phyloP scores from a whole-genome alignment of 2,797 vertebrate genomes.

The Champsocephalus gunnari region DNA sequence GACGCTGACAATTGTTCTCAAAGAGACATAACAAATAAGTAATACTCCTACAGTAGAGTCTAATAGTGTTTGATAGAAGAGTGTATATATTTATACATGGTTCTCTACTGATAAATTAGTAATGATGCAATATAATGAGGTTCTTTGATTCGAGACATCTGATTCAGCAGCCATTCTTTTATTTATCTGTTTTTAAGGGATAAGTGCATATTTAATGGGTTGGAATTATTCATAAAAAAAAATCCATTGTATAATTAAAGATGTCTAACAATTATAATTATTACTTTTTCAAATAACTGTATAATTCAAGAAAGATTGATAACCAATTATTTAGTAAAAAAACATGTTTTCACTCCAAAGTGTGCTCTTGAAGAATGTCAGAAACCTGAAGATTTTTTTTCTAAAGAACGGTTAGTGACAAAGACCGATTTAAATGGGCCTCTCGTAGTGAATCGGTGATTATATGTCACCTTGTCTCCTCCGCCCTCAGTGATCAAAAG shows the following conservation, averaged over 20 bases:
- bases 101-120: neutral
- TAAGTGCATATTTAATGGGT: neutral
- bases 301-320: too few relatives aligned
- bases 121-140: neutral
- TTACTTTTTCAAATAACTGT: too few relatives aligned
- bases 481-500: neutral
- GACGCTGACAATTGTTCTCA: neutral
- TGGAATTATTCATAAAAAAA: too few relatives aligned
- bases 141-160: neutral
- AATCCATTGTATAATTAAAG: too few relatives aligned
- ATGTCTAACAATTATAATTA: too few relatives aligned
- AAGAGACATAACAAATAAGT: neutral
- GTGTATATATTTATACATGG: neutral
- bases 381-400: too few relatives aligned
- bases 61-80: neutral
- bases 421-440: too few relatives aligned
- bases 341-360: too few relatives aligned
- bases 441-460: neutral
- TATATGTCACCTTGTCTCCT: neutral
- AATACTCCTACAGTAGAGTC: neutral
- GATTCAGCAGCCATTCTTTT: neutral
- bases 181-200: too few relatives aligned
- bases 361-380: too few relatives aligned
- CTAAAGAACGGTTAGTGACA: too few relatives aligned
- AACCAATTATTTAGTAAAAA: too few relatives aligned